Conservation (phyloP, 2,113 vertebrate genomes). For the Amblyornis subalaris region DNA sequence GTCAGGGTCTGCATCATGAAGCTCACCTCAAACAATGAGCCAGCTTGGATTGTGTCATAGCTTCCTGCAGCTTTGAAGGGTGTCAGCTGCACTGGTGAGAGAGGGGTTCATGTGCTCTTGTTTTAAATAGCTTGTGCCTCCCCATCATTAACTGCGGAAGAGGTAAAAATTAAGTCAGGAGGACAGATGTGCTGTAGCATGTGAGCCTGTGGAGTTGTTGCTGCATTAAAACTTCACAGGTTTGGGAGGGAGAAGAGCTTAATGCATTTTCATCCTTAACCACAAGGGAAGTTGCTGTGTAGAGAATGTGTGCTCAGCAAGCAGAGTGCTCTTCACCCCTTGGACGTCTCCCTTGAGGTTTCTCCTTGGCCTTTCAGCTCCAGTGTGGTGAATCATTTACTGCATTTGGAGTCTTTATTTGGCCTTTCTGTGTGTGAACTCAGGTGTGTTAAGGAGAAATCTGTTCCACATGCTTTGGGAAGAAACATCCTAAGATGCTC, state of each 20-base stretch:
- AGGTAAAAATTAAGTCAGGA: neutral
- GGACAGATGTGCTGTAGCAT: neutral
- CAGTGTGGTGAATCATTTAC: rapidly evolving
- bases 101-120: neutral
- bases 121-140: neutral
- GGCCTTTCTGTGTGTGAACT: neutral
- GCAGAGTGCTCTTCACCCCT: neutral
- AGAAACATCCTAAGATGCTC: neutral
- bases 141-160: neutral
- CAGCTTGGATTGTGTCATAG: neutral
- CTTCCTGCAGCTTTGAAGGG: neutral
- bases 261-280: neutral
- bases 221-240: neutral
- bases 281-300: neutral
- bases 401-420: neutral
- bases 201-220: neutral
- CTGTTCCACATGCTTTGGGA: neutral
- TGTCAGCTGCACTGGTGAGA: neutral
- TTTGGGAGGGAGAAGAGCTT: neutral
- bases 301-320: neutral
- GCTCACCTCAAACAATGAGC: neutral
- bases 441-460: neutral
- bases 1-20: neutral
- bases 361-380: neutral
- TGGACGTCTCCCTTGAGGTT: neutral